A percentile compares a stretch with the other conserved stretches of the same genome.
Evolutionary conservation across 2,113 vertebrate genomes (phyloP).

Genomic region (Takifugu bimaculatus): DNA sequence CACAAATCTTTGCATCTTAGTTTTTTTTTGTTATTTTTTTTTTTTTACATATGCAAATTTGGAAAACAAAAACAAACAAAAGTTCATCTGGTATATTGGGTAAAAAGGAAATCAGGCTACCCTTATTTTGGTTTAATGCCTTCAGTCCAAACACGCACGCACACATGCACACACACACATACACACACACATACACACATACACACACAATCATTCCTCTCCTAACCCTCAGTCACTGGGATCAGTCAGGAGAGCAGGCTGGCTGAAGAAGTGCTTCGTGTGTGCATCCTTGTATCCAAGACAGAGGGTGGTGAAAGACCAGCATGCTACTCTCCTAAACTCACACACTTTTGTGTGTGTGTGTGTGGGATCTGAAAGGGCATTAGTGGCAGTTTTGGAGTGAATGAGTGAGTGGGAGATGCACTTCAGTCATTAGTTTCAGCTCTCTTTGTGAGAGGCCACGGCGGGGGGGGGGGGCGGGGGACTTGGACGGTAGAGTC

Average conservation of each 20-base stretch:
- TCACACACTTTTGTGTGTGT: slow-evolving; percentile 33
- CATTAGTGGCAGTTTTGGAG: slow-evolving; percentile 57
- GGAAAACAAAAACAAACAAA: slow-evolving; percentile 21
- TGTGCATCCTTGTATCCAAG: slow-evolving; percentile 53
- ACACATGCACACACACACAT: slow-evolving; percentile 1
- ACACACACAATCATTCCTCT: slow-evolving; percentile 27
- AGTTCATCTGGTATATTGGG: slow-evolving; percentile 53
- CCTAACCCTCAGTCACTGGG: slow-evolving; percentile 49
- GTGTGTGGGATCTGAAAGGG: slow-evolving; percentile 18
- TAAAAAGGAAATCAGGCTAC: slow-evolving; percentile 50
- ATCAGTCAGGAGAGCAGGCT: slow-evolving; percentile 49
- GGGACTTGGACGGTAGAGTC: slow-evolving; percentile 72
- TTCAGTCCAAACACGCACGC: slow-evolving; percentile 20
- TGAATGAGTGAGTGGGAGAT: slow-evolving; percentile 1
- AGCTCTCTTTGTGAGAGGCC: slow-evolving; percentile 34
- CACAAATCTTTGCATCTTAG: slow-evolving; percentile 60
- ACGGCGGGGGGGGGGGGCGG: slow-evolving; percentile 6
- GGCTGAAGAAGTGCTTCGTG: slow-evolving; percentile 65
- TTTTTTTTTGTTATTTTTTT: slow-evolving; percentile 17
- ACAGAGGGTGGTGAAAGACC: slow-evolving; percentile 50
- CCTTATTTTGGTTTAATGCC: slow-evolving; percentile 75
- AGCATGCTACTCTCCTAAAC: slow-evolving; percentile 59
- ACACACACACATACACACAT: background rate
- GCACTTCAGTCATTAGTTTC: slow-evolving; percentile 51
- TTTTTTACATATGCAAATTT: slow-evolving; percentile 49